phyloP scores from a whole-genome alignment of 2,888 invertebrate genomes.

The Augiades crinisus region DNA sequence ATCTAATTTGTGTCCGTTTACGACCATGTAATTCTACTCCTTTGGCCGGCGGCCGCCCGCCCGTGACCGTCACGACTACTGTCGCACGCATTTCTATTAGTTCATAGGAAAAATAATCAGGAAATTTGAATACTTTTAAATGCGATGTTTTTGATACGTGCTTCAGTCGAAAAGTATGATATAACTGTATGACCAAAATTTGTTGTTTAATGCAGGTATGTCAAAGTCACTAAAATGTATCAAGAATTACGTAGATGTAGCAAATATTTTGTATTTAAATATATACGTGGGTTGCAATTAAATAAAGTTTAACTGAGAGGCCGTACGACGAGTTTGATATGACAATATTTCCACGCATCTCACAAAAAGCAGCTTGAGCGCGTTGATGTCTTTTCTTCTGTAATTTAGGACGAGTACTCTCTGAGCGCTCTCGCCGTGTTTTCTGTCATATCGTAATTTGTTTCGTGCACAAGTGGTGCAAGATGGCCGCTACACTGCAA shows the following conservation, averaged over 20 bases:
- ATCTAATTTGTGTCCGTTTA: slow-evolving; percentile 38
- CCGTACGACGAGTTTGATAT: too few relatives aligned
- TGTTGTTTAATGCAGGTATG: too few relatives aligned
- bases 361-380: not conserved
- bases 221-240: too few relatives aligned
- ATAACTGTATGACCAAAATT: too few relatives aligned
- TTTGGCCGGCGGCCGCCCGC: slow-evolving; percentile 3
- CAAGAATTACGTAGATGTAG: too few relatives aligned
- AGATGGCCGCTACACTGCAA: slow-evolving; percentile 2
- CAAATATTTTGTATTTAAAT: too few relatives aligned
- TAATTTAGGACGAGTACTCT: not conserved
- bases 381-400: slow-evolving; percentile 23
- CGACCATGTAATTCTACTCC: slow-evolving; percentile 33
- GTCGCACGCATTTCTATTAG: slow-evolving; percentile 20
- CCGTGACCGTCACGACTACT: slow-evolving; percentile 27
- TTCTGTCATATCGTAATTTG: slow-evolving; percentile 11
- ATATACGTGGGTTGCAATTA: too few relatives aligned
- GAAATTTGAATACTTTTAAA: not conserved
- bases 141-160: not conserved
- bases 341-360: too few relatives aligned
- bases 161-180: too few relatives aligned
- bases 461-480: slow-evolving; percentile 12
- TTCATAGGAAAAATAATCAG: slow-evolving; percentile 11
- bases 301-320: not conserved
- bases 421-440: not conserved